phyloP scores from a whole-genome alignment of 1,140 invertebrate species.

The Habropoda laboriosa region DNA sequence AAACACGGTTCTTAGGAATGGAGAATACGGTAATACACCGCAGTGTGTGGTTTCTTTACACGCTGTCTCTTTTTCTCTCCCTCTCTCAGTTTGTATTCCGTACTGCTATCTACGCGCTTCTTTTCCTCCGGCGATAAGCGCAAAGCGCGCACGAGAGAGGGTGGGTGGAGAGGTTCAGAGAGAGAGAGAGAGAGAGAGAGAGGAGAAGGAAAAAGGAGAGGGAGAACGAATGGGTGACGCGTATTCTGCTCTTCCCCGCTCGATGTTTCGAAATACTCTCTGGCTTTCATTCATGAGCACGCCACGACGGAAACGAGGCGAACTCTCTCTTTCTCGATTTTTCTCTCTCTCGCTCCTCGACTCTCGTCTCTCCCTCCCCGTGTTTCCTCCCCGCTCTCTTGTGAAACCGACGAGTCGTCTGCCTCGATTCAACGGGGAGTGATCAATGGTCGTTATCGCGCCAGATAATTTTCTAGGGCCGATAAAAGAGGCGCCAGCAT shows the following conservation, averaged over 20 bases:
- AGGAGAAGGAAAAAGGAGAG: too few species aligned
- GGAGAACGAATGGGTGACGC: slow-evolving; percentile 24
- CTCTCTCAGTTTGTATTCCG: slow-evolving; percentile 1
- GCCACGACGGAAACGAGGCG: slow-evolving; percentile 48
- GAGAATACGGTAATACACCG: too few species aligned
- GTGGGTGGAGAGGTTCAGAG: neutral
- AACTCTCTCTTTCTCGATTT: slow-evolving; percentile 12
- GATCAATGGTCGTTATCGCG: slow-evolving; percentile 59
- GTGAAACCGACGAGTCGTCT: slow-evolving; percentile 18
- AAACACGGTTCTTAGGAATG: slow-evolving; percentile 56
- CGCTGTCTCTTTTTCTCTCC: neutral
- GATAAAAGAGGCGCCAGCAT: slow-evolving; percentile 55
- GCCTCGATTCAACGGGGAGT: slow-evolving; percentile 54
- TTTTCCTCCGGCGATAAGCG: slow-evolving; percentile 50
- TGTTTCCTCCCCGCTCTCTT: too few species aligned
- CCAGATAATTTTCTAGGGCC: slow-evolving; percentile 53
- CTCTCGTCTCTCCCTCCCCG: too few species aligned
- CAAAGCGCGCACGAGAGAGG: neutral
- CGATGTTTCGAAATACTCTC: slow-evolving; percentile 63
- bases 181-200: too few species aligned
- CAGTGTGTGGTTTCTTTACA: neutral
- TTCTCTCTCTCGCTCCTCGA: neutral
- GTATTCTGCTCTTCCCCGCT: slow-evolving; percentile 41
- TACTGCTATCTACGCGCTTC: slow-evolving; percentile 11
- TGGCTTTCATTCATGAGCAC: slow-evolving; percentile 62